Evolutionary conservation across 2,888 invertebrate genomes (phyloP).

Genomic region (Thecocarcelia acutangulata): DNA sequence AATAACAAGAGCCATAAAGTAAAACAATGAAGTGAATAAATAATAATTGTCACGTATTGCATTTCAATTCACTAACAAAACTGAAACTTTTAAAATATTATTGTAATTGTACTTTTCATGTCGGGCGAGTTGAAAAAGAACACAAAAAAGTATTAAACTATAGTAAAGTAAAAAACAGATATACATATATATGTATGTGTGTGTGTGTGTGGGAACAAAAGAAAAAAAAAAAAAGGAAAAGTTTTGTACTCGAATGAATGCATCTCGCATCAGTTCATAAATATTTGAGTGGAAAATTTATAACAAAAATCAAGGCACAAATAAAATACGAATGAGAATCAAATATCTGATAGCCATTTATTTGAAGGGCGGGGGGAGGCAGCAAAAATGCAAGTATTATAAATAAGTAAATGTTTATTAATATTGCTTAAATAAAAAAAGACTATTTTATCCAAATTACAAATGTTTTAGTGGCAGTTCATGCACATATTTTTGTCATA

Average conservation of each 20-base stretch:
- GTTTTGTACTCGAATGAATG: background rate
- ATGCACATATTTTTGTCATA: no score
- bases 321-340: constrained; percentile 2
- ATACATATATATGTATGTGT: no score
- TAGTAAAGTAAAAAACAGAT: no score
- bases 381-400: background rate
- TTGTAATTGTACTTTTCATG: constrained; percentile 48
- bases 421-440: no score
- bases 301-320: constrained; percentile 23
- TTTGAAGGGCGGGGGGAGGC: no score
- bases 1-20: constrained; percentile 17
- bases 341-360: background rate
- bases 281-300: constrained; percentile 35
- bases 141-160: constrained; percentile 6
- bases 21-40: constrained; percentile 37
- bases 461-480: no score
- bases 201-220: background rate
- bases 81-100: constrained; percentile 42
- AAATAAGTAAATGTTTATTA: no score
- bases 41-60: constrained; percentile 62
- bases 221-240: background rate
- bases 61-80: constrained; percentile 44
- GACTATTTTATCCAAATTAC: no score
- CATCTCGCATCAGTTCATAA: constrained; percentile 28
- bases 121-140: constrained; percentile 28